Base-by-base conservation (phyloP, 1,140 invertebrate genomes). In the Caenorhabditis briggsae region DNA sequence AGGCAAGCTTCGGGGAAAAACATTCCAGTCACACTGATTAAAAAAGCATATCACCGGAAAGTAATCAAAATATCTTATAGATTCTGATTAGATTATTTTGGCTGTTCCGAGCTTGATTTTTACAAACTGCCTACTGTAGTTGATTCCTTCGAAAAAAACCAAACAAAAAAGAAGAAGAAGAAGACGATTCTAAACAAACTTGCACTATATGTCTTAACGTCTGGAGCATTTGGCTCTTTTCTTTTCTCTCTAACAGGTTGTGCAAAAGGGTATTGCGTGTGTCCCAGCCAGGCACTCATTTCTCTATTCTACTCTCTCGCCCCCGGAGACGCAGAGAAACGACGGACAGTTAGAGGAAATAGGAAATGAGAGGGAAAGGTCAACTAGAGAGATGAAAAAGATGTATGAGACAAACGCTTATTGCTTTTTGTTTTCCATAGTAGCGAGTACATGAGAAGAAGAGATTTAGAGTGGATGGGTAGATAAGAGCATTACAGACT, bases 401-500 rank as follows among this genome's bases (percentile, higher is more conserved):
- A 70, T 6, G 70, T 41, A 48, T n/a, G 70, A 48, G 46, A 50
- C n/a, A 20, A 33, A 33, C 33, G 33, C 70, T 70, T 70, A 70
- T 70, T 70, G 70, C 70, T 78, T 78, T 16, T 78, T 78, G 70
- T 78, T 78, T 78, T 78, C 70, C 50, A 78, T 7, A n/a, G 41
- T 33, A 50, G 3, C 6, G 9, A 46, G 23, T 46, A 14, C 25
- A 23, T 53, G 70, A 78, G 43, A 78, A 25, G 23, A 46, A 78
- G 70, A 78, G 46, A 78, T 11, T 46, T 53, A 78, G n/a, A 78
- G 3, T 23, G 53, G 43, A 53, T 5, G 33, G 33, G 33, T 33
- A 33, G 33, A 33, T 33, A 33, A 33, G 33, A 78, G 46, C n/a
- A 41, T 41, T 78, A 23, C 20, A 78, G 14, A 20, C 7, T 23